Conservation (phyloP, 2,888 invertebrate genomes). For the Shargacucullia verbasci region DNA sequence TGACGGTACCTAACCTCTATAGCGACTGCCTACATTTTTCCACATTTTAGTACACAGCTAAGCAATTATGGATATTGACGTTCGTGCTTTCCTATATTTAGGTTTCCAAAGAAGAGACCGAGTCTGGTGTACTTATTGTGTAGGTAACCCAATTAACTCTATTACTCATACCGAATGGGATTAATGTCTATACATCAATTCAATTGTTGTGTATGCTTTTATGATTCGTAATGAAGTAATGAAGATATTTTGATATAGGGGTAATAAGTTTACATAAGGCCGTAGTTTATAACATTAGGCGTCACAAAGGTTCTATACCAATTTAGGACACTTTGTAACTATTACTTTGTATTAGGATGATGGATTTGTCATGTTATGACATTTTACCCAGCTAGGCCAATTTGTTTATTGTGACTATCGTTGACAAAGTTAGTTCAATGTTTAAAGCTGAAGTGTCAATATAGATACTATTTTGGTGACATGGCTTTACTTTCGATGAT, state of each 20-base stretch:
- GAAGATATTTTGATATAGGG: conserved; percentile 24
- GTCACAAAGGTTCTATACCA: conserved; percentile 13
- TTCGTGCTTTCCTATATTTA: conserved; percentile 64
- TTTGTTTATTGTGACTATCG: conserved; percentile 9
- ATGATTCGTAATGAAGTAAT: conserved; percentile 13
- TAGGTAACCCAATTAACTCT: conserved; percentile 51
- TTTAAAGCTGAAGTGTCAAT: neutral
- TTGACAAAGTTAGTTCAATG: neutral
- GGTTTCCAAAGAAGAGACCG: conserved; percentile 57
- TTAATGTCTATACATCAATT: conserved; percentile 2
- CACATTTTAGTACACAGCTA: conserved; percentile 67
- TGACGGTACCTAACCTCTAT: conserved; percentile 60
- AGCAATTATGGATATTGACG: conserved; percentile 73
- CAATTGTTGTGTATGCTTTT: conserved; percentile 2
- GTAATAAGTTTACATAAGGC: conserved; percentile 17
- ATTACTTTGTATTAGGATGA: too few species aligned
- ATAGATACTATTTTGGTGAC: too few species aligned
- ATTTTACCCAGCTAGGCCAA: neutral
- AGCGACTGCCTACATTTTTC: conserved; percentile 66
- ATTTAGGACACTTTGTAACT: conserved; percentile 9
- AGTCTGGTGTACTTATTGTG: conserved; percentile 46
- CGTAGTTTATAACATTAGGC: conserved; percentile 19
- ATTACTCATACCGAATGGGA: conserved; percentile 14
- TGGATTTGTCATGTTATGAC: conserved; percentile 8
- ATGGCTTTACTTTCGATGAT: too few species aligned